Evolutionary conservation across 2,113 vertebrate species (phyloP), one percentile per base, ranked within the genome.

Genomic region (Psophia crepitans): DNA sequence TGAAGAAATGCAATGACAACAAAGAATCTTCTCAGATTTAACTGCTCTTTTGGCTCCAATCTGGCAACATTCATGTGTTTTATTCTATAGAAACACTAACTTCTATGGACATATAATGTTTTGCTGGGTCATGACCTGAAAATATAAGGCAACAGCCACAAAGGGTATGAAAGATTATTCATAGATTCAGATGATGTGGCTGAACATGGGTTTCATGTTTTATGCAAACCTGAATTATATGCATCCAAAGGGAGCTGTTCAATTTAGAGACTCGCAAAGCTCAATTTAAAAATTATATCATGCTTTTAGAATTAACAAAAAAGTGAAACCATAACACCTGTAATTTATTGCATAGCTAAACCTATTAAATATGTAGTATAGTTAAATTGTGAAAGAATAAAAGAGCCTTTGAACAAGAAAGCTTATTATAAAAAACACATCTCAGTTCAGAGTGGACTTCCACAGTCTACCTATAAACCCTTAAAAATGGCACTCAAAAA

Each of bases 221-320:
- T 80, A 54, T 54, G 28, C 28, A 92, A 87, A 48, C 17, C 28
- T 57, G 65, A 85, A 60, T 73, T 28, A 81, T 14, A 73, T 37
- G 69, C 19, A 65, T 19, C 43, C 26, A 84, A 91, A 78, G 57
- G 51, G 32, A 87, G 57, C 14, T 69, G 32, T 63, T 93, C 44
- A 76, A 14, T 80, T 87, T 53, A 94, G 80, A 92, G 66, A 83
- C n/a, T 65, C 4, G 1, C 14, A 77, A 65, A 87, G 37, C 18
- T 83, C 70, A 68, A 48, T 65, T 75, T 83, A 58, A 87, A 93
- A 93, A 90, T 73, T 28, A 44, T 77, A 69, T 54, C 2, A 48
- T 71, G 75, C 76, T 66, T 95, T 93, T 51, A 83, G 77, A 96
- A 91, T 90, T 94, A 90, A 82, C 44, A 73, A 66, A 94, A 94